These are phyloP conservation scores for Meloidogyne chitwoodi DNA, from an alignment of 1,140 invertebrate species.

Conservation along the genomic window DNA sequence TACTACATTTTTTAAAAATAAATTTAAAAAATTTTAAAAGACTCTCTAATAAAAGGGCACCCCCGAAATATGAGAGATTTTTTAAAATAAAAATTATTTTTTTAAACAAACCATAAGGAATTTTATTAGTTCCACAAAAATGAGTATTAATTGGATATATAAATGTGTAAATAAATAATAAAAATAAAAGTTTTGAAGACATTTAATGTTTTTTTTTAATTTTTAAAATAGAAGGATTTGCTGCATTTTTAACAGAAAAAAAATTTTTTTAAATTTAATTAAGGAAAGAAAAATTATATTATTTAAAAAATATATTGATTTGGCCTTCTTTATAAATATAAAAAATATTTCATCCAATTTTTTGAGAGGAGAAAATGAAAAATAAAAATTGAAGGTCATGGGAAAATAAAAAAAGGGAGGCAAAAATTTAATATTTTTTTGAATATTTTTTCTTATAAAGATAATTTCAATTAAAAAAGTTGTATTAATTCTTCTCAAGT, in stretches of 20 bases:
- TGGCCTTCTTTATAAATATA: not conserved
- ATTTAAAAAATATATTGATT: not conserved
- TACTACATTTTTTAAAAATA: too few species aligned
- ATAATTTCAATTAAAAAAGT: too few species aligned
- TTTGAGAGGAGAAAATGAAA: not conserved
- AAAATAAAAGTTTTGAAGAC: not conserved
- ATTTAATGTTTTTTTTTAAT: not conserved
- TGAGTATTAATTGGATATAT: not conserved
- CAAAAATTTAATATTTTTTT: too few species aligned
- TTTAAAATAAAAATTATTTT: conserved; percentile 17
- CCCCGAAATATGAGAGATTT: too few species aligned
- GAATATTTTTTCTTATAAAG: too few species aligned
- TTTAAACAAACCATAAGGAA: conserved; percentile 20
- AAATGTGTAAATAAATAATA: conserved; percentile 5
- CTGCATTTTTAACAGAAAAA: not conserved
- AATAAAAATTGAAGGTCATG: not conserved
- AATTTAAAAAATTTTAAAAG: too few species aligned
- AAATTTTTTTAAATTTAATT: not conserved
- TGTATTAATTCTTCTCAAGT: too few species aligned
- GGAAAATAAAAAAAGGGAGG: too few species aligned
- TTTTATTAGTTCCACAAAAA: conserved; percentile 33
- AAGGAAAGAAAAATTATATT: not conserved
- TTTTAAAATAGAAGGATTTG: not conserved
- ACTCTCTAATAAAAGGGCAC: too few species aligned
- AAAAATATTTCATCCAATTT: not conserved